Evolutionary conservation across 2,888 invertebrate genomes (phyloP).

Genomic region (Plutella xylostella): DNA sequence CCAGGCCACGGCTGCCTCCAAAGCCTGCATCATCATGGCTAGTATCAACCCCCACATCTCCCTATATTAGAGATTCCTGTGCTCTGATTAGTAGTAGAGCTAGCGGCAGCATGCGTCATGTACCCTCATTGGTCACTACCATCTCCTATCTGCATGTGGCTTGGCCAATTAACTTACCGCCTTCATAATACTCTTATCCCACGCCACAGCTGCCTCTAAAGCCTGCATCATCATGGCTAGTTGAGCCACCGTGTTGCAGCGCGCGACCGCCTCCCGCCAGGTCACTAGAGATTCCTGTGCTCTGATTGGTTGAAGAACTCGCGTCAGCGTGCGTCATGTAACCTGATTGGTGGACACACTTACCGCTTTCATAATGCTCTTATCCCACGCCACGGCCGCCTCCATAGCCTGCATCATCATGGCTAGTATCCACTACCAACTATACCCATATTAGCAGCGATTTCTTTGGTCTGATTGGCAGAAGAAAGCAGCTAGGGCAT

Average conservation of each 20-base stretch:
- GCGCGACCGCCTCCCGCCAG: slow-evolving; percentile 91
- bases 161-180: slow-evolving; percentile 94
- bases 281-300: too few species aligned
- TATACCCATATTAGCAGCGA: slow-evolving; percentile 92
- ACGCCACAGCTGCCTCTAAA: slow-evolving; percentile 92
- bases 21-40: slow-evolving; percentile 84
- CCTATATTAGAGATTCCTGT: slow-evolving; percentile 89
- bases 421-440: slow-evolving; percentile 97
- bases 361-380: slow-evolving; percentile 93
- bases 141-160: too few species aligned
- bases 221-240: slow-evolving; percentile 90
- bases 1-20: slow-evolving; percentile 92
- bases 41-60: slow-evolving; percentile 99
- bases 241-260: slow-evolving; percentile 89
- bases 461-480: too few species aligned
- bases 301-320: too few species aligned
- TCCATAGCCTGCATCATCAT: slow-evolving; percentile 88
- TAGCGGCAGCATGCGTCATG: too few species aligned
- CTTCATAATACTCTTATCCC: slow-evolving; percentile 99
- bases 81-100: too few species aligned
- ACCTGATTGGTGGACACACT: slow-evolving; percentile 59
- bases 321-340: too few species aligned
- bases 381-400: slow-evolving; percentile 93
- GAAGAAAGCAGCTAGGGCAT: too few species aligned
- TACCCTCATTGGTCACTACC: too few species aligned